Conservation (phyloP, 2,113 vertebrate species). For the Nycticebus coucang region DNA sequence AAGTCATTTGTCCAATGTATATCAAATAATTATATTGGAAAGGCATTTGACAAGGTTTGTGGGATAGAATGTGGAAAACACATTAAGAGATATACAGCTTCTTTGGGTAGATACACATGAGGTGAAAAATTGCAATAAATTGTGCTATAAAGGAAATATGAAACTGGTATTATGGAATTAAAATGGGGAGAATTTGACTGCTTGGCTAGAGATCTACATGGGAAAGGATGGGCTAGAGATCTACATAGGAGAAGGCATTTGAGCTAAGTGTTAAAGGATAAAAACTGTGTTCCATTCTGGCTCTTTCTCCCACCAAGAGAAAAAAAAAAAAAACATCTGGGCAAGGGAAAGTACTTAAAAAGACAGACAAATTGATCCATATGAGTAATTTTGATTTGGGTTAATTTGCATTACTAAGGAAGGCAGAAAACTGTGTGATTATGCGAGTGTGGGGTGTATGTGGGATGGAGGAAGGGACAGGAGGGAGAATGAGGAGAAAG, state of each 20-base stretch:
- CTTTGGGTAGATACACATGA: neutral
- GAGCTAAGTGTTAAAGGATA: neutral
- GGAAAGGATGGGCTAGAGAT: too few species aligned
- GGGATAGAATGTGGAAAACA: neutral
- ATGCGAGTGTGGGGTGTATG: neutral
- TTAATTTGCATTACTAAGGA: neutral
- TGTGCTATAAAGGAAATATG: neutral
- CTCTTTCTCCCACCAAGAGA: neutral
- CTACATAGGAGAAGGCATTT: neutral
- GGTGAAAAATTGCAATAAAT: neutral
- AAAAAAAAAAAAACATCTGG: neutral
- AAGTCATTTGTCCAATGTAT: neutral
- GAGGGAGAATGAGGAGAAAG: neutral
- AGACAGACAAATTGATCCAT: neutral
- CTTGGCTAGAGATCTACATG: neutral
- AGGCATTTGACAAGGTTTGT: neutral
- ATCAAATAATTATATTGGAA: neutral
- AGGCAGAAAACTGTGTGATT: neutral
- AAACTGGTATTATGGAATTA: neutral
- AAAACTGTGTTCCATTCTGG: neutral
- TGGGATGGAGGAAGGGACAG: fast-evolving
- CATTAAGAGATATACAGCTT: neutral
- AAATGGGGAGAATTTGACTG: neutral
- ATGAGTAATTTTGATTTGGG: neutral
- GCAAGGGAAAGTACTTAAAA: neutral